Conservation (phyloP, 2,113 vertebrate genomes). For the Gopherus evgoodei region DNA sequence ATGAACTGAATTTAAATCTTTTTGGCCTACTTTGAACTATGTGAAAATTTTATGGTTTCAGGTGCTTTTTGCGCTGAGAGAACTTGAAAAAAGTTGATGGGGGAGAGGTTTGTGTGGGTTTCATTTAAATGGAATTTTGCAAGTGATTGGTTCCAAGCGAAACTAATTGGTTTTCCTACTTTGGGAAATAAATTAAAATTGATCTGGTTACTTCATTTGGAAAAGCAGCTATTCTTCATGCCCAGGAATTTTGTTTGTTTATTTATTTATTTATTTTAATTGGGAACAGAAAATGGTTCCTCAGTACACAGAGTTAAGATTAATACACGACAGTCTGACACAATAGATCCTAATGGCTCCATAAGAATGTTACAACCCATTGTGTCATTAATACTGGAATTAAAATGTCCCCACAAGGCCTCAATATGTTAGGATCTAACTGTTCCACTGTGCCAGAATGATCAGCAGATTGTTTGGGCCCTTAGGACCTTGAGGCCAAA, state of each 20-base stretch:
- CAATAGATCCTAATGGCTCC: not conserved
- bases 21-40: slow-evolving; percentile 1
- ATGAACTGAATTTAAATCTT: slow-evolving; percentile 32
- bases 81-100: slow-evolving; percentile 16
- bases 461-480: not conserved
- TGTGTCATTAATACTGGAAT: slow-evolving; percentile 35
- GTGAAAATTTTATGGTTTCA: not conserved
- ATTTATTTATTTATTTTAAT: not conserved
- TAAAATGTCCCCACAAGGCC: not conserved
- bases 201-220: not conserved
- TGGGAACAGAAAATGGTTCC: not conserved
- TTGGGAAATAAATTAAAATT: not conserved
- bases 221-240: not conserved
- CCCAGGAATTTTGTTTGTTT: not conserved
- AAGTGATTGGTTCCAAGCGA: not conserved
- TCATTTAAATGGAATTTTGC: slow-evolving; percentile 12
- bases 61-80: not conserved
- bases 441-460: not conserved
- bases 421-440: not conserved
- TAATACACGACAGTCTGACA: not conserved
- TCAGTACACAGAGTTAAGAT: not conserved
- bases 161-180: not conserved
- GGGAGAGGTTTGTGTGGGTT: not conserved
- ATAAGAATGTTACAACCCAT: slow-evolving; percentile 10
- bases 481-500: not conserved